phyloP scores from a whole-genome alignment of 35 echinoderm and acorn worm genomes.

The Lytechinus variegatus region DNA sequence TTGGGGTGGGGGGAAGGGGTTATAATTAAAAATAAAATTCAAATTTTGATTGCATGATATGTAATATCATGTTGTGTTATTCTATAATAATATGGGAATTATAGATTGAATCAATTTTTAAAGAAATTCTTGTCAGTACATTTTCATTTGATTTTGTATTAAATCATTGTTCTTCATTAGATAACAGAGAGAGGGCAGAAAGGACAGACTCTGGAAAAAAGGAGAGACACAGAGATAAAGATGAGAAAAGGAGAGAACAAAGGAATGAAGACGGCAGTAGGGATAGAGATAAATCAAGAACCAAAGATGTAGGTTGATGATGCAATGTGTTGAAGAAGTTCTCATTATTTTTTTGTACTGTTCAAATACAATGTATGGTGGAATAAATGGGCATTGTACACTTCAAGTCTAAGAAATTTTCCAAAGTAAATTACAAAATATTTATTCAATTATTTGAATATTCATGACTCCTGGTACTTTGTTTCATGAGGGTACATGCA shows the following conservation, averaged over 20 bases:
- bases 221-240: background rate
- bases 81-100: background rate
- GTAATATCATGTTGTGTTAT: background rate
- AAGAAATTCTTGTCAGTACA: too few relatives aligned
- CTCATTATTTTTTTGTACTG: too few relatives aligned
- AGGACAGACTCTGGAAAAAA: background rate
- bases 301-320: slow-evolving; percentile 19
- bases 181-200: slow-evolving; percentile 6
- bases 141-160: background rate
- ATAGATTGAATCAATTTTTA: background rate
- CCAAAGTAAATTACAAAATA: too few relatives aligned
- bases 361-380: too few relatives aligned
- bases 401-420: too few relatives aligned
- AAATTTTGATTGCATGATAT: background rate
- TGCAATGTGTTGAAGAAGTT: background rate
- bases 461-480: too few relatives aligned
- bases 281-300: background rate
- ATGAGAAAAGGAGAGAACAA: slow-evolving; percentile 12
- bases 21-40: too few relatives aligned
- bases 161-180: background rate
- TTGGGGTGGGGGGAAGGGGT: too few relatives aligned
- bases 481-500: too few relatives aligned
- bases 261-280: background rate
- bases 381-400: too few relatives aligned
- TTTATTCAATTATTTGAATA: too few relatives aligned